Evolutionary conservation across 2,797 vertebrate genomes (phyloP).

Genomic region (Phaenicophaeus curvirostris): DNA sequence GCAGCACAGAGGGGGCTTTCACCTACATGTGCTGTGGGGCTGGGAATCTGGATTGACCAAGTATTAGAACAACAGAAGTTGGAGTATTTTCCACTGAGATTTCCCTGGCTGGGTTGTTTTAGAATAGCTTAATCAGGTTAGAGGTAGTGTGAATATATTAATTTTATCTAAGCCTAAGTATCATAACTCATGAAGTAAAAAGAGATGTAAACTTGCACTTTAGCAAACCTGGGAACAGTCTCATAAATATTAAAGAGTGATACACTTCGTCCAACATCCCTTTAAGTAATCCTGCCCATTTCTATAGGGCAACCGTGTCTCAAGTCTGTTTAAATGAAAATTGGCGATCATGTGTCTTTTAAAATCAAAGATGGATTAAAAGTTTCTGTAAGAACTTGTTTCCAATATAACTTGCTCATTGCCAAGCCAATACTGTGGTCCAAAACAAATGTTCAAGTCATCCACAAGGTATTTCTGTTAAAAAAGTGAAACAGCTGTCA

Average conservation of each 20-base stretch:
- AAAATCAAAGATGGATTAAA: background rate
- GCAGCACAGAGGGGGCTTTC: background rate
- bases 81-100: background rate
- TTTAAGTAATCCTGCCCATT: background rate
- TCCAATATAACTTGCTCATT: background rate
- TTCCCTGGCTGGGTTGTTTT: constrained; percentile 11
- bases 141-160: background rate
- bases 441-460: background rate
- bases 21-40: background rate
- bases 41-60: background rate
- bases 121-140: background rate
- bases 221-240: background rate
- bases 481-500: background rate
- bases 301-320: background rate
- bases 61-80: background rate
- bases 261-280: background rate
- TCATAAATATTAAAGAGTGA: constrained; percentile 18
- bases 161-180: constrained; percentile 41
- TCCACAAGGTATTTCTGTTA: background rate
- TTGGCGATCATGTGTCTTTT: background rate
- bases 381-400: background rate
- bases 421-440: background rate
- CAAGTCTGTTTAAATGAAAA: background rate
- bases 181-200: background rate
- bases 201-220: background rate